Conservation (phyloP, 2,113 vertebrate species). For the Mixornis gularis region DNA sequence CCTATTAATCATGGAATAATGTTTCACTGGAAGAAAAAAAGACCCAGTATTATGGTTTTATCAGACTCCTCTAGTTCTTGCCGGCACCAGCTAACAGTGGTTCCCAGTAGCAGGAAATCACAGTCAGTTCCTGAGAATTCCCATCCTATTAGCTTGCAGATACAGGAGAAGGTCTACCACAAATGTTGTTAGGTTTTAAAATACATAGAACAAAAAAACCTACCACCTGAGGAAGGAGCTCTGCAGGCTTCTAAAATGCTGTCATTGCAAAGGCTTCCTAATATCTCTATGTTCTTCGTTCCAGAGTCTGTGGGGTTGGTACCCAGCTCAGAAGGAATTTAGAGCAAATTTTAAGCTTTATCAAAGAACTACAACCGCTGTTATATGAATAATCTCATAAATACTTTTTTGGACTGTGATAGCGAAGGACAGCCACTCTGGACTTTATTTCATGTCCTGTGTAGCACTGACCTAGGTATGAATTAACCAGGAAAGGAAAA, state of each 20-base stretch:
- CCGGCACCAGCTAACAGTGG: accelerated
- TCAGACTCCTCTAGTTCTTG: neutral
- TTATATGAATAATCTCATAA: neutral
- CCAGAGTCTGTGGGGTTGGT: neutral
- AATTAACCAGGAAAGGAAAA: neutral
- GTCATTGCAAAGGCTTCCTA: neutral
- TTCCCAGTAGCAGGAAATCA: neutral
- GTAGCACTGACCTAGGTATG: accelerated
- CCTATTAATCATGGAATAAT: neutral
- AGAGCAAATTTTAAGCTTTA: neutral
- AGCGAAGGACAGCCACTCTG: neutral
- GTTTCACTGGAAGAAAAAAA: neutral
- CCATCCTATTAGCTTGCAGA: neutral
- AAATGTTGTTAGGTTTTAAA: neutral
- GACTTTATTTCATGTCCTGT: neutral
- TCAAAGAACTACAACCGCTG: neutral
- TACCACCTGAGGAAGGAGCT: neutral
- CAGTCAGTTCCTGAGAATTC: neutral
- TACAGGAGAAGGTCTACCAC: neutral
- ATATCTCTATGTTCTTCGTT: neutral
- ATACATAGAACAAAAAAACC: neutral
- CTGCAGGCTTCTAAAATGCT: neutral
- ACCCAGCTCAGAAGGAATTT: neutral
- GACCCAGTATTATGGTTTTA: neutral
- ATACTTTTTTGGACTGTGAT: neutral